A percentile compares a stretch with the other conserved stretches of the same genome.
Evolutionary conservation across 2,797 vertebrate species (phyloP).

Genomic region (Anableps anableps): DNA sequence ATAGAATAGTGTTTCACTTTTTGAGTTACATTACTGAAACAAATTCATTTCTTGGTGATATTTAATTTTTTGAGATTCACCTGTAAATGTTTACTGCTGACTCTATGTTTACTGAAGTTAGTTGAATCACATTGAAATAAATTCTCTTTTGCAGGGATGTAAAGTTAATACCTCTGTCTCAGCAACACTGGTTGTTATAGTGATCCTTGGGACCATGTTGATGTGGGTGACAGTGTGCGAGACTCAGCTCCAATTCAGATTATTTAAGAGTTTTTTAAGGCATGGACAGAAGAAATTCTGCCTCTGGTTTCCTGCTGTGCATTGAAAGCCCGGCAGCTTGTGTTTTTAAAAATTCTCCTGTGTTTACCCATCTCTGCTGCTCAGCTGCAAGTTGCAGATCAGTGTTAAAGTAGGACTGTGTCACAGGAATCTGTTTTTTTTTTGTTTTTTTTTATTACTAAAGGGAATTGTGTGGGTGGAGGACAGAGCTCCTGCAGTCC

Average conservation of each 20-base stretch:
- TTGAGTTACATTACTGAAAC: background rate
- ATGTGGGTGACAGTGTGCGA: background rate
- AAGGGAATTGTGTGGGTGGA: slow-evolving; percentile 49
- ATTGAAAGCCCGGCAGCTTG: slow-evolving; percentile 32
- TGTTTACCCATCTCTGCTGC: slow-evolving; percentile 29
- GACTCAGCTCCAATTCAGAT: background rate
- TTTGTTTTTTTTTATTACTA: slow-evolving; percentile 27
- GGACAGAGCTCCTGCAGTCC: slow-evolving; percentile 31
- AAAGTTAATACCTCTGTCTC: slow-evolving; percentile 1
- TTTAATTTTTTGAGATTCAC: background rate
- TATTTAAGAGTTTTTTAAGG: slow-evolving; percentile 9
- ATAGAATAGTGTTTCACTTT: background rate
- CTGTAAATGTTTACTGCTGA: background rate
- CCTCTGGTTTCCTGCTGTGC: slow-evolving; percentile 28
- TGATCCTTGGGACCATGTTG: background rate
- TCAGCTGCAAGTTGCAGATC: slow-evolving; percentile 15
- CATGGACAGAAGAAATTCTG: background rate
- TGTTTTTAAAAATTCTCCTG: slow-evolving; percentile 11
- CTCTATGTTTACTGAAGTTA: background rate
- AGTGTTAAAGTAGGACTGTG: slow-evolving; percentile 19
- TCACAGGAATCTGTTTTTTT: slow-evolving; percentile 42
- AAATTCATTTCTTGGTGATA: background rate
- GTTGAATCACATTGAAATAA: background rate
- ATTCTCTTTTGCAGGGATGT: slow-evolving; percentile 11
- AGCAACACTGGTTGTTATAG: background rate